These are phyloP conservation scores for Protobothrops flavoviridis DNA, from an alignment of 2,113 vertebrate genomes.

Conservation along the genomic window DNA sequence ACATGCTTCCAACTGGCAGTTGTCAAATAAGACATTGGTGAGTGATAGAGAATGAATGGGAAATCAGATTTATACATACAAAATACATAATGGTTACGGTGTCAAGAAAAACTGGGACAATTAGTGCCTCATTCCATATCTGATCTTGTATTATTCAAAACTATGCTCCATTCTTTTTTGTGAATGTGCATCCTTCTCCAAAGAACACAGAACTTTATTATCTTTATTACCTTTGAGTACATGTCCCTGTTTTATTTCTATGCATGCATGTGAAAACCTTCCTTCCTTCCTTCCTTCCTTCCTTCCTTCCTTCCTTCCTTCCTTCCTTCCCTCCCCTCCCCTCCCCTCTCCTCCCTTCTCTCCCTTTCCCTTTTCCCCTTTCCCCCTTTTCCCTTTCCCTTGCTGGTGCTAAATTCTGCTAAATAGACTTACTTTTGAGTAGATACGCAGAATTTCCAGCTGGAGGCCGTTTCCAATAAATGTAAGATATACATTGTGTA, in stretches of 20 bases:
- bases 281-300: not conserved
- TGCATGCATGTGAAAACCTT: not conserved
- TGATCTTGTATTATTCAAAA: not conserved
- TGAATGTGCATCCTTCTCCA: not conserved
- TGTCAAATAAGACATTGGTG: not conserved
- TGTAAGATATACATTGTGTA: not conserved
- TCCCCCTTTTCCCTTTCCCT: not conserved
- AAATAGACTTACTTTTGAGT: not conserved
- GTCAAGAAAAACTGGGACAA: not conserved
- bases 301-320: no score
- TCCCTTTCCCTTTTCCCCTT: no score
- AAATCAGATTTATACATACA: not conserved
- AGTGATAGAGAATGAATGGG: no score
- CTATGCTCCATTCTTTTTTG: not conserved
- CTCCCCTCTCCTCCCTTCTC: accelerated
- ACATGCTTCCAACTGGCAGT: not conserved
- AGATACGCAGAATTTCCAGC: not conserved
- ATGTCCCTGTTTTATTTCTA: not conserved
- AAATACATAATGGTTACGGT: not conserved
- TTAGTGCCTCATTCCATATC: not conserved
- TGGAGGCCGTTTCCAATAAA: not conserved
- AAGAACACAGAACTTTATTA: not conserved
- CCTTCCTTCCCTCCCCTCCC: no score
- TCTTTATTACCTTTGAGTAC: not conserved
- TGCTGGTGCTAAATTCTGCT: not conserved